Percentiles rank a stretch among this genome's conserved stretches.
phyloP scores from a whole-genome alignment of 1,140 invertebrate genomes.

The Drosophila hydei region DNA sequence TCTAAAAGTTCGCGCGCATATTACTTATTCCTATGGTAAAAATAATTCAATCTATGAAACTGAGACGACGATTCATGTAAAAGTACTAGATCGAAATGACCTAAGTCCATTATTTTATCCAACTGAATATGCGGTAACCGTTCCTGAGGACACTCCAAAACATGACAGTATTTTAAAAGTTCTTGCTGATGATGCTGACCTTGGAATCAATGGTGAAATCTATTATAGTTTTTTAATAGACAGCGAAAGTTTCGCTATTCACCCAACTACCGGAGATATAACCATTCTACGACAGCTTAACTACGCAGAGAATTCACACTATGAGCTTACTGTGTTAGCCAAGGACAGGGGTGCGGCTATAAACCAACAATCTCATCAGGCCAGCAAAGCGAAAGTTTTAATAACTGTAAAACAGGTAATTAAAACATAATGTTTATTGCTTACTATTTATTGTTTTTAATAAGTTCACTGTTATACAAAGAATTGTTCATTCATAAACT shows the following conservation, averaged over 20 bases:
- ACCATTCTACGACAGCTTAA: slow-evolving; percentile 92
- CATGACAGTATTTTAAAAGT: slow-evolving; percentile 91
- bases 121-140: slow-evolving; percentile 92
- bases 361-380: slow-evolving; percentile 86
- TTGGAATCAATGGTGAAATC: slow-evolving; percentile 97
- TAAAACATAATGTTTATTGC: neutral
- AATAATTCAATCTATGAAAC: slow-evolving; percentile 88
- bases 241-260: slow-evolving; percentile 94
- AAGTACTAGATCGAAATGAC: slow-evolving; percentile 95
- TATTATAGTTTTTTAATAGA: slow-evolving; percentile 96
- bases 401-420: slow-evolving; percentile 88
- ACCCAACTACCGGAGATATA: slow-evolving; percentile 95
- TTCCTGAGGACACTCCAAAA: slow-evolving; percentile 94
- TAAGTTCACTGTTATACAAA: no score
- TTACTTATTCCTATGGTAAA: slow-evolving; percentile 84
- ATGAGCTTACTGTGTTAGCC: slow-evolving; percentile 92
- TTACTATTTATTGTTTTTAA: no score
- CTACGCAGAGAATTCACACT: slow-evolving; percentile 88
- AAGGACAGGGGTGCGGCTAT: slow-evolving; percentile 91
- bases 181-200: slow-evolving; percentile 96
- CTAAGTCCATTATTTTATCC: slow-evolving; percentile 96
- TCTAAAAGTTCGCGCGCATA: slow-evolving; percentile 90
- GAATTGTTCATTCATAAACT: no score
- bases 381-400: slow-evolving; percentile 89
- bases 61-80: slow-evolving; percentile 90